A percentile compares a stretch with the other conserved stretches of the same genome.
These are phyloP conservation scores for Campaea margaritaria DNA, from an alignment of 2,888 invertebrate genomes.

Conservation along the genomic window DNA sequence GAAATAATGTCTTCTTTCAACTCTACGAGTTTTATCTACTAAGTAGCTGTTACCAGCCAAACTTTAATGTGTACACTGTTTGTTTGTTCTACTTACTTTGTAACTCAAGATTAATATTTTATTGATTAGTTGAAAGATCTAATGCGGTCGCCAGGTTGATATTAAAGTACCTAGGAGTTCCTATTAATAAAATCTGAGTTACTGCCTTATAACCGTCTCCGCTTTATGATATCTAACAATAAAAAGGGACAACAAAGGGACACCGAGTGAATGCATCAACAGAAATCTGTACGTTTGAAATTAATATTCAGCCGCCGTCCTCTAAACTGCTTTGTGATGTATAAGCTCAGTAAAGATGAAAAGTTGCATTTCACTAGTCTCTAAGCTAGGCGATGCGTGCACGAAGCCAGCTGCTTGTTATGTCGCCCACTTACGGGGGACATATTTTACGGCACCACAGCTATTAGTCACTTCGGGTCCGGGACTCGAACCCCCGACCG, in stretches of 20 bases:
- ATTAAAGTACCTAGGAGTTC: too few relatives aligned
- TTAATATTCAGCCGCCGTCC: conserved; percentile 2
- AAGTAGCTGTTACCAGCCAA: too few relatives aligned
- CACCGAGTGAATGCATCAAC: too few relatives aligned
- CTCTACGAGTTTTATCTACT: not conserved
- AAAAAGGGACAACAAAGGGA: too few relatives aligned
- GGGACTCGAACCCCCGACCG: conserved; percentile 57
- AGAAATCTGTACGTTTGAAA: not conserved
- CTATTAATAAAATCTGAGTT: too few relatives aligned
- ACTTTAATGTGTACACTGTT: too few relatives aligned
- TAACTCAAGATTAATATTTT: too few relatives aligned
- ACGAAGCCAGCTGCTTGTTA: conserved; percentile 55
- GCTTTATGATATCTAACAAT: too few relatives aligned
- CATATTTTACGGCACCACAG: conserved; percentile 62
- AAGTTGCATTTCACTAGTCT: conserved; percentile 28
- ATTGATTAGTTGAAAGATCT: too few relatives aligned
- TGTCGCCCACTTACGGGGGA: conserved; percentile 59
- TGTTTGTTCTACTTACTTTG: too few relatives aligned
- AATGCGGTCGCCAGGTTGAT: too few relatives aligned
- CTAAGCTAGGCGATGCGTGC: conserved; percentile 45
- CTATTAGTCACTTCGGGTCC: conserved; percentile 64
- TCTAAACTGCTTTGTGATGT: conserved; percentile 3
- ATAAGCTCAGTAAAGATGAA: conserved; percentile 14
- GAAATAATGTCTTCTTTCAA: conserved; percentile 16
- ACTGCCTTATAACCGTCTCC: too few relatives aligned